These are phyloP conservation scores for Cercocebus atys DNA, from an alignment of 2,113 vertebrate species.

Conservation along the genomic window DNA sequence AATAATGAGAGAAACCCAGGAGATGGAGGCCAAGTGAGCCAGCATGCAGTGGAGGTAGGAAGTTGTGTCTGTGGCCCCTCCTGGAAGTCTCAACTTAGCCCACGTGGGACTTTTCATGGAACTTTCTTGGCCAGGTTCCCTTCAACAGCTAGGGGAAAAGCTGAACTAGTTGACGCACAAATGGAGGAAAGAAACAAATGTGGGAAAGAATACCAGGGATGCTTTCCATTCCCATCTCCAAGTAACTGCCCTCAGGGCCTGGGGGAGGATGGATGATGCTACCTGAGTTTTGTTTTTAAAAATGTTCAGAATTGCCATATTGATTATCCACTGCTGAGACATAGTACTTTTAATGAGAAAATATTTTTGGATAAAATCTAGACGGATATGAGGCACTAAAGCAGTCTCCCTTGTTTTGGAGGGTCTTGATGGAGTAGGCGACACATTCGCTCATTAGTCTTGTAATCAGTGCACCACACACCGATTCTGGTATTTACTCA, in stretches of 20 bases:
- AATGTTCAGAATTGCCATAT: slow-evolving; percentile 32
- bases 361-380: slow-evolving; percentile 65
- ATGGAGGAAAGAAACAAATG: neutral
- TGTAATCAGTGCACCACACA: slow-evolving; percentile 34
- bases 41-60: neutral
- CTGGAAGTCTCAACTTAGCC: neutral
- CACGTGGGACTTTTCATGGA: neutral
- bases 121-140: neutral
- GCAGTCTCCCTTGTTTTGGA: slow-evolving; percentile 42
- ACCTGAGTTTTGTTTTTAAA: slow-evolving; percentile 5
- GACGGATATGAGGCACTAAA: slow-evolving; percentile 36
- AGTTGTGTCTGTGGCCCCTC: neutral
- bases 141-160: neutral
- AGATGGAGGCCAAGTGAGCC: neutral
- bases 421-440: slow-evolving; percentile 54
- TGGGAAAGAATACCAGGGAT: neutral
- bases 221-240: neutral
- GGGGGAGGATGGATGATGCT: neutral
- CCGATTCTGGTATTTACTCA: slow-evolving; percentile 59
- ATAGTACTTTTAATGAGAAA: slow-evolving; percentile 60
- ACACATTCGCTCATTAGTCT: slow-evolving; percentile 53
- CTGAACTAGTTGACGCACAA: neutral
- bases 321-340: neutral
- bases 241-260: neutral
- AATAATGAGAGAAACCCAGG: neutral